Conservation (phyloP, 1,140 invertebrate genomes). For the Helicoverpa zea region DNA sequence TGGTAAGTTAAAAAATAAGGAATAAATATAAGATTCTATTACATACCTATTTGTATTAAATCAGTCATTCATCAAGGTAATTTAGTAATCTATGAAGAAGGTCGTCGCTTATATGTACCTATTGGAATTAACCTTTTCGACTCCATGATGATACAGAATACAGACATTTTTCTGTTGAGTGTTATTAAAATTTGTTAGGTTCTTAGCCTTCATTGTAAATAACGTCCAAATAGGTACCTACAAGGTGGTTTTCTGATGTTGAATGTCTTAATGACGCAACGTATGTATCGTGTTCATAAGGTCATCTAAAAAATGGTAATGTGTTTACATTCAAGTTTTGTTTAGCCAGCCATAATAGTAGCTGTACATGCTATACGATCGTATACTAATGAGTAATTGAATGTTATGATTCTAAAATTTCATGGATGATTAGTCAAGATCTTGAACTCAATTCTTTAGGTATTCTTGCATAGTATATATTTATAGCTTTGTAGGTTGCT, state of each 20-base stretch:
- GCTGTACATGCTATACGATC: background rate
- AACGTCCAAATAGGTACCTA: background rate
- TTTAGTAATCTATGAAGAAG: too few relatives aligned
- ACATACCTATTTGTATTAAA: too few relatives aligned
- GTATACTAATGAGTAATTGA: background rate
- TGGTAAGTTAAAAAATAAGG: too few relatives aligned
- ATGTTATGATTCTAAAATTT: background rate
- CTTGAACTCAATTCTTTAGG: background rate
- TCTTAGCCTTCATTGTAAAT: background rate
- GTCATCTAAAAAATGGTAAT: constrained; percentile 29
- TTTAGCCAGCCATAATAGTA: constrained; percentile 31
- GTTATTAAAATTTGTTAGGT: background rate
- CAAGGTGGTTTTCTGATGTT: constrained; percentile 23
- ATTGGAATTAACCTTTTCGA: too few relatives aligned
- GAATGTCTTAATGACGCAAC: constrained; percentile 43
- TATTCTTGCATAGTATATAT: background rate
- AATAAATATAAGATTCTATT: too few relatives aligned
- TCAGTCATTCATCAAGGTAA: too few relatives aligned
- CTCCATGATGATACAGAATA: too few relatives aligned
- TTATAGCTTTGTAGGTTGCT: too few relatives aligned
- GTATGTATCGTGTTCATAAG: constrained; percentile 35
- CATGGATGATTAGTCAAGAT: background rate
- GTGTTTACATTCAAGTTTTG: constrained; percentile 34
- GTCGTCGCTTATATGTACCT: too few relatives aligned
- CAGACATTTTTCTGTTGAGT: background rate